phyloP scores from a whole-genome alignment of 2,888 invertebrate genomes.

The Caprella mutica region DNA sequence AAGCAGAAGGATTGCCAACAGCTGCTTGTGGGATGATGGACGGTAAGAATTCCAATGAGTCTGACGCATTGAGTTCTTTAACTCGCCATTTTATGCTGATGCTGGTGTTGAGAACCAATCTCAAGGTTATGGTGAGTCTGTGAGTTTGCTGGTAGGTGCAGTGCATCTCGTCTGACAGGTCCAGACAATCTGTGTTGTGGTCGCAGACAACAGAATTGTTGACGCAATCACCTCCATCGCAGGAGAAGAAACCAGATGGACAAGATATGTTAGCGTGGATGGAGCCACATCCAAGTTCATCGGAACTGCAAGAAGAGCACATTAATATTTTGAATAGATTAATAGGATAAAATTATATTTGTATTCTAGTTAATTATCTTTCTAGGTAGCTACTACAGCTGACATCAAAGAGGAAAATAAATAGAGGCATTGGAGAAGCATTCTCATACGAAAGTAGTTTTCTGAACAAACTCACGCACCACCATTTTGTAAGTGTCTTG shows the following conservation, averaged over 20 bases:
- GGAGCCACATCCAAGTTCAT: conserved; percentile 8
- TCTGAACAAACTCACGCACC: too few relatives aligned
- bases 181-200: conserved; percentile 9
- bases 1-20: conserved; percentile 9
- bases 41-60: conserved; percentile 7
- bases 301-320: neutral
- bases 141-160: neutral
- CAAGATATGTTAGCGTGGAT: neutral
- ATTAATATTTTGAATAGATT: neutral
- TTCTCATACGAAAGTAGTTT: too few relatives aligned
- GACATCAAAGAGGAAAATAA: too few relatives aligned
- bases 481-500: too few relatives aligned
- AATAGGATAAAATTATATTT: neutral
- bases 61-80: neutral
- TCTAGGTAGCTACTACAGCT: too few relatives aligned
- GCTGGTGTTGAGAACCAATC: neutral
- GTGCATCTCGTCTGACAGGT: conserved; percentile 6
- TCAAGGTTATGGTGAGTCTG: neutral
- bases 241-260: conserved; percentile 5
- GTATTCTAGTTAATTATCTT: neutral
- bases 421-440: too few relatives aligned
- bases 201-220: neutral
- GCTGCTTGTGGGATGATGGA: conserved; percentile 6
- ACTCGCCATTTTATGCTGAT: conserved; percentile 4
- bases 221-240: conserved; percentile 9